Percentiles rank a stretch among this genome's conserved stretches.
These are phyloP conservation scores for Drosophila rhopaloa DNA, from an alignment of 1,140 invertebrate genomes.

Conservation along the genomic window DNA sequence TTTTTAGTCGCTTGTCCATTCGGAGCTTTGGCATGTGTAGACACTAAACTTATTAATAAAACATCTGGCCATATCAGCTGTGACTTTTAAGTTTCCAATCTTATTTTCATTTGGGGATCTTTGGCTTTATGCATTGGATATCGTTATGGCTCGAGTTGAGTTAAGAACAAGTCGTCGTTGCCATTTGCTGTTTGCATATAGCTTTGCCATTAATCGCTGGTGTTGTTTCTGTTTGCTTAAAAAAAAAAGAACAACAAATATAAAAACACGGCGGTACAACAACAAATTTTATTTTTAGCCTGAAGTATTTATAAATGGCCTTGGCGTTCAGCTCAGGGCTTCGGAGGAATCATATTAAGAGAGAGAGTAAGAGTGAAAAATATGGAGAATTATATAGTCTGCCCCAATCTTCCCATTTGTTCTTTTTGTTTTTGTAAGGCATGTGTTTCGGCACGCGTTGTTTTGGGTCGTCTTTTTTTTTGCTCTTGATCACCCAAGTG, in stretches of 20 bases:
- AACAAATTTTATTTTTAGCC: slow-evolving; percentile 74
- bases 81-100: slow-evolving; percentile 22
- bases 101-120: slow-evolving; percentile 27
- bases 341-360: neutral
- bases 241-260: slow-evolving; percentile 24
- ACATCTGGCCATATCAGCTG: slow-evolving; percentile 40
- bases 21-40: slow-evolving; percentile 33
- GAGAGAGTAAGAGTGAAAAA: neutral
- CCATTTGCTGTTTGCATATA: slow-evolving; percentile 59
- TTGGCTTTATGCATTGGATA: slow-evolving; percentile 9
- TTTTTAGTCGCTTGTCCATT: slow-evolving; percentile 39
- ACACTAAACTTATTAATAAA: slow-evolving; percentile 60
- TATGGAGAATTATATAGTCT: slow-evolving; percentile 4
- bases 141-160: slow-evolving; percentile 1
- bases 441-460: slow-evolving; percentile 1
- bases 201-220: slow-evolving; percentile 51
- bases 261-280: slow-evolving; percentile 26
- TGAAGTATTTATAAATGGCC: slow-evolving; percentile 80
- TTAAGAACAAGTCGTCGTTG: slow-evolving; percentile 36
- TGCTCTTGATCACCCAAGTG: neutral
- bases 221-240: slow-evolving; percentile 45
- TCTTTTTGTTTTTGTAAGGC: neutral
- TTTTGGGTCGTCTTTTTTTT: neutral
- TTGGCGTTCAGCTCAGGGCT: slow-evolving; percentile 49
- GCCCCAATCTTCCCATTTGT: slow-evolving; percentile 9